A percentile compares a stretch with the other conserved stretches of the same genome.
Conservation (phyloP, 2,797 vertebrate species). For the Peromyscus aztecus region DNA sequence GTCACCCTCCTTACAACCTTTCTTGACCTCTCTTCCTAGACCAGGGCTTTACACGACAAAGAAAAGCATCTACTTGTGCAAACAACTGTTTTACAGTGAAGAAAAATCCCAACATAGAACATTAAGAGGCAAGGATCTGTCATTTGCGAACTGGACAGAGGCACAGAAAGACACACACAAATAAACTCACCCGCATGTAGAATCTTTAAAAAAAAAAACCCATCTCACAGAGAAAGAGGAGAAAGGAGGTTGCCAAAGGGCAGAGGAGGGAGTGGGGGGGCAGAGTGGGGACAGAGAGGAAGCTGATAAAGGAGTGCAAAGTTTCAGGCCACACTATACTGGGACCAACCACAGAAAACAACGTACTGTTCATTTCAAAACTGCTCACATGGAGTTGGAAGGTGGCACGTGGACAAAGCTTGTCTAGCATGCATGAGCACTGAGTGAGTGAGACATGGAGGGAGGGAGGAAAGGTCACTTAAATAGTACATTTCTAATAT, state of each 20-base stretch:
- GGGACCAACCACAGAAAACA: background rate
- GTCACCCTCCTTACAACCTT: background rate
- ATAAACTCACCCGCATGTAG: background rate
- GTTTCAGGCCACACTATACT: background rate
- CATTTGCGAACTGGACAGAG: background rate
- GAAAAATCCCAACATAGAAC: background rate
- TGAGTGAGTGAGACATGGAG: background rate
- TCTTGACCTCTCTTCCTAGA: background rate
- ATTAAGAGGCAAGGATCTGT: background rate
- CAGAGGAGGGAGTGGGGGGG: background rate
- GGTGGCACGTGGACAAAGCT: background rate
- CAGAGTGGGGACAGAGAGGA: background rate
- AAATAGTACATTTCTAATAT: background rate
- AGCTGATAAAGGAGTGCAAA: background rate
- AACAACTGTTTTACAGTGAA: background rate
- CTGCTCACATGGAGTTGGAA: background rate
- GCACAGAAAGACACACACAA: background rate
- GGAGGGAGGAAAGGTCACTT: background rate
- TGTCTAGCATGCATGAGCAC: background rate
- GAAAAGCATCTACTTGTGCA: no score
- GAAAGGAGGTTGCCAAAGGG: background rate
- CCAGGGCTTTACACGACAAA: accelerated
- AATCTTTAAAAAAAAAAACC: background rate
- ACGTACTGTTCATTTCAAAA: background rate
- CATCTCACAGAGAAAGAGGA: background rate